Evolutionary conservation across 2,113 vertebrate genomes (phyloP).

Genomic region (Ctenodactylus gundi): DNA sequence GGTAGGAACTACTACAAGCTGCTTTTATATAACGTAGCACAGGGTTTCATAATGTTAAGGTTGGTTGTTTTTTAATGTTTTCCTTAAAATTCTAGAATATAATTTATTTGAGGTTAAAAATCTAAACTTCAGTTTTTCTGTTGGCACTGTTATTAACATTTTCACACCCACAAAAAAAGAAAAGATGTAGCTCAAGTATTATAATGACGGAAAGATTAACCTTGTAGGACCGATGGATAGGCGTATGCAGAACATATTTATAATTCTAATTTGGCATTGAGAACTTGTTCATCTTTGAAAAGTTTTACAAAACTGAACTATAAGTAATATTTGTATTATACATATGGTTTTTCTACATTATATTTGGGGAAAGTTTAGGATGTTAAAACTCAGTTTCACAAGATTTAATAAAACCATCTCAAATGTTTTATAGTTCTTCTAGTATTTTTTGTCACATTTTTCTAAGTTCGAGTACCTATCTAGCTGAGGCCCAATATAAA

Average conservation of each 20-base stretch:
- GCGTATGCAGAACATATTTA: background rate
- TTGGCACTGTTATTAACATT: background rate
- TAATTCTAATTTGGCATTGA: background rate
- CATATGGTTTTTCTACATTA: background rate
- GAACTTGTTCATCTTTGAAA: constrained; percentile 6
- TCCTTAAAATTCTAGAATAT: constrained; percentile 28
- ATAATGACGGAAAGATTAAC: background rate
- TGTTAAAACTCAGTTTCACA: constrained; percentile 9
- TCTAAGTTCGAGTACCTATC: background rate
- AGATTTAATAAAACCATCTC: background rate
- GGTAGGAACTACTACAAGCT: constrained; percentile 82
- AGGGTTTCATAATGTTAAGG: background rate
- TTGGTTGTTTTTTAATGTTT: background rate
- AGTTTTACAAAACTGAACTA: constrained; percentile 11
- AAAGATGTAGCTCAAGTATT: constrained; percentile 17
- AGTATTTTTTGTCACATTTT: background rate
- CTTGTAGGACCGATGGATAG: background rate
- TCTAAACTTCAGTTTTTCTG: background rate
- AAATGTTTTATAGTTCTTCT: constrained; percentile 7
- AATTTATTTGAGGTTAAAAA: constrained; percentile 45
- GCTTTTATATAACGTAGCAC: constrained; percentile 6
- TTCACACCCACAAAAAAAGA: background rate
- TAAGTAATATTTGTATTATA: background rate
- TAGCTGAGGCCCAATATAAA: background rate
- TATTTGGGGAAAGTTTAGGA: background rate